Evolutionary conservation across 1,140 invertebrate species (phyloP), one percentile per base, ranked within the genome.

Genomic region (Chelonus insularis): DNA sequence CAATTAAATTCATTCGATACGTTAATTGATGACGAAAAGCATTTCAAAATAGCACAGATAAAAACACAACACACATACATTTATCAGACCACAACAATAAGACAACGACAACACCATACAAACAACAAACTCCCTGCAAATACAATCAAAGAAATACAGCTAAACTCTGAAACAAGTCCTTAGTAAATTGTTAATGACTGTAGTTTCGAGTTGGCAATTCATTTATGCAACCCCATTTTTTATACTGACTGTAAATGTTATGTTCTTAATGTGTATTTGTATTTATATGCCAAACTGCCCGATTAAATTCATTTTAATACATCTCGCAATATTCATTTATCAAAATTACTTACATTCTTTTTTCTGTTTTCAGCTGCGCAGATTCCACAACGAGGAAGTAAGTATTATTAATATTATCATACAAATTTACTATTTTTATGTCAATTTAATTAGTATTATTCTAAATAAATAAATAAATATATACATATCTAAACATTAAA

Each of bases 311-410:
- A 16, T 57, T 39, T 36, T 29, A 37, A 32, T 37, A 18, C 21
- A 25, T 14, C 4, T 5, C 8, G n/a, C 23, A 25, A n/a, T 14
- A 51, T 50, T 8, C n/a, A 12, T 50, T 50, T 50, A 25, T 25
- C n/a, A n/a, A 25, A 12, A 50, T 18, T 9, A 37, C 37, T 58
- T 29, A 36, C 14, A 64, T 63, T 74, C 79, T 71, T 78, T 79
- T 83, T 83, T 85, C 86, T 86, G 86, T 81, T 91, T 91, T 72
- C 88, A 91, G 91, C 91, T 85, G 90, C 91, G 78, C 91, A 93
- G 87, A 91, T 93, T 82, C 91, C 91, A 76, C 91, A 93, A 84
- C 88, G 91, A 85, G 88, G 86, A 86, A 89, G 90, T 91, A 84
- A 91, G 89, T 90, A 86, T 74, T 39, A 64, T 9, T 47, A 43